Evolutionary conservation across 2,797 vertebrate genomes (phyloP).

Genomic region (Falco berigora): DNA sequence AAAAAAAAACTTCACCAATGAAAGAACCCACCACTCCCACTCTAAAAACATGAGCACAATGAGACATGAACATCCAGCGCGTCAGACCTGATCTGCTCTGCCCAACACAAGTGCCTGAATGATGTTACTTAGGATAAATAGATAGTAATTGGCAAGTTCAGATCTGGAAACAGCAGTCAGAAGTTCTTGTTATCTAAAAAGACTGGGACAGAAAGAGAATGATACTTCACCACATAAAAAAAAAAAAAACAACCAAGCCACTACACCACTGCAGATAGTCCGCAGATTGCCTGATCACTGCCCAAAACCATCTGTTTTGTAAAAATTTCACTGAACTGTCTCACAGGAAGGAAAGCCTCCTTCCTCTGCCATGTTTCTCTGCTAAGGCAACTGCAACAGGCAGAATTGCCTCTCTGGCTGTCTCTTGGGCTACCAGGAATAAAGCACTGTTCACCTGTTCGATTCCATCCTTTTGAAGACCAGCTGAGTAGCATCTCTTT

Average conservation of each 20-base stretch:
- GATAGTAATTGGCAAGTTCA: not conserved
- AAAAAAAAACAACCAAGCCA: too few species aligned
- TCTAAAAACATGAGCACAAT: not conserved
- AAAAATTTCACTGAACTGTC: not conserved
- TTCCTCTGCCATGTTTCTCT: not conserved
- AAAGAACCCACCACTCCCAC: not conserved
- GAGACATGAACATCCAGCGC: not conserved
- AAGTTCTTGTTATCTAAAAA: not conserved
- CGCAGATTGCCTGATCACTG: not conserved
- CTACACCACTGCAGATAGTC: not conserved
- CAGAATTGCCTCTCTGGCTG: not conserved
- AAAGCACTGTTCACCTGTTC: not conserved
- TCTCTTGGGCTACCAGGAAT: not conserved
- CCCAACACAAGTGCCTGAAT: not conserved
- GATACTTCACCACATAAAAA: not conserved
- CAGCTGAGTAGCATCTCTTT: not conserved
- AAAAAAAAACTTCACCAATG: not conserved
- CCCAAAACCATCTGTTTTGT: not conserved
- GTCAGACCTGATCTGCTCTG: not conserved
- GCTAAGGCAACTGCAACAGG: not conserved
- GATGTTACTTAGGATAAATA: not conserved
- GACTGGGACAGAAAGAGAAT: not conserved
- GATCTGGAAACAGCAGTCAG: not conserved
- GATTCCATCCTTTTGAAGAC: not conserved
- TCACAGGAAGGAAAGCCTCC: not conserved